Evolutionary conservation across 2,113 vertebrate genomes (phyloP).

Genomic region (Pongo abelii): DNA sequence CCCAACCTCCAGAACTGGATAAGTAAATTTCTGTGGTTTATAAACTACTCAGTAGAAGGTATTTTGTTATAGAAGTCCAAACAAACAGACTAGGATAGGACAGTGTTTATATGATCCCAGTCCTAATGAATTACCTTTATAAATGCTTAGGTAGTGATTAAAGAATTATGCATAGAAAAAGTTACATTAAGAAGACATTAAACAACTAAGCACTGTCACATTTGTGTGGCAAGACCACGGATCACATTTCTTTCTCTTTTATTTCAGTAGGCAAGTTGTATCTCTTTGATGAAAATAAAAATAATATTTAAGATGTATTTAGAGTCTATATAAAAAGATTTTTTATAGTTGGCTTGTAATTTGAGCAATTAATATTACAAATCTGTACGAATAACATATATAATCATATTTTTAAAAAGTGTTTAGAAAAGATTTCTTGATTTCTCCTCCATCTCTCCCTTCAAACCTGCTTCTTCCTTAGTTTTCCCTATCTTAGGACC

Average conservation of each 20-base stretch:
- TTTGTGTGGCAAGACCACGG: background rate
- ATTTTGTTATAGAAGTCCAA: background rate
- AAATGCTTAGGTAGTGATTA: background rate
- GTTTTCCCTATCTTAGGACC: background rate
- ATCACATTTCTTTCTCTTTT: background rate
- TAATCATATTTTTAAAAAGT: background rate
- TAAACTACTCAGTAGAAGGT: background rate
- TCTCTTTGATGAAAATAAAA: slow-evolving; percentile 31
- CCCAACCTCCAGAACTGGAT: background rate
- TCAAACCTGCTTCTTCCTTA: background rate
- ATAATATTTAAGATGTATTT: background rate
- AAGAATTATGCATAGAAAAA: background rate
- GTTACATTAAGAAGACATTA: background rate
- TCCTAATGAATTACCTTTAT: background rate
- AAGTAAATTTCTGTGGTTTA: background rate
- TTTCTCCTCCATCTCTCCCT: background rate
- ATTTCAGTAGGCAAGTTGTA: background rate
- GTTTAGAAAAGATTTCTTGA: background rate
- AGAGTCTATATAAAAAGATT: background rate
- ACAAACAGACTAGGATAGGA: background rate
- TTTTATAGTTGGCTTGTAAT: background rate
- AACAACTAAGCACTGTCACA: background rate
- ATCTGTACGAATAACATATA: background rate
- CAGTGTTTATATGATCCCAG: background rate
- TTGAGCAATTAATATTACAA: slow-evolving; percentile 9